Percentiles rank a stretch among this genome's conserved stretches.
Evolutionary conservation across 2,113 vertebrate genomes (phyloP).

Genomic region (Dendropsophus ebraccatus): DNA sequence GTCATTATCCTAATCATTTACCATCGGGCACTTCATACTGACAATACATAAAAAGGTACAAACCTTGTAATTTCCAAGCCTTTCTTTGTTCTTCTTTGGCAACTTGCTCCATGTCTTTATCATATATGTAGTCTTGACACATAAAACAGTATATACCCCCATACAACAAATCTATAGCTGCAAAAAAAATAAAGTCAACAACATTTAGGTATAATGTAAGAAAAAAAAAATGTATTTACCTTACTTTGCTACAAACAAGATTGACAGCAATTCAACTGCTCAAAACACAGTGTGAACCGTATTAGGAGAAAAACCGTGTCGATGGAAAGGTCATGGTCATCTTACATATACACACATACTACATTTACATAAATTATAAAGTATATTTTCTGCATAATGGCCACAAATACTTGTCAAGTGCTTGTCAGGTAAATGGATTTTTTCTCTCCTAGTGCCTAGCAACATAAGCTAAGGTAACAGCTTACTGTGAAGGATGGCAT

Average conservation of each 20-base stretch:
- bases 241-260: no score
- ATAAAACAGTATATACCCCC: conserved; percentile 99
- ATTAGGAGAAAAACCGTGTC: no score
- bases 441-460: neutral
- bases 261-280: no score
- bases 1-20: neutral
- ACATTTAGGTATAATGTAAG: neutral
- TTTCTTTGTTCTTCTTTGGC: conserved; percentile 99
- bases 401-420: neutral
- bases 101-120: conserved; percentile 99
- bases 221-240: no score
- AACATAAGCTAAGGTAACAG: neutral
- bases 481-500: neutral
- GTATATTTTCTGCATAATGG: neutral
- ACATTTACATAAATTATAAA: no score
- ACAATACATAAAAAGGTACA: conserved; percentile 31
- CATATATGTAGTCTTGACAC: conserved; percentile 99
- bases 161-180: conserved; percentile 96
- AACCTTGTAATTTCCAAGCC: conserved; percentile 99
- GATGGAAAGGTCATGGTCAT: no score
- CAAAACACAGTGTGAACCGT: no score
- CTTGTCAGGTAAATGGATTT: neutral
- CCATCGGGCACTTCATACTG: neutral
- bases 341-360: no score
- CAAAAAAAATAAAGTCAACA: neutral